Evolutionary conservation across 2,113 vertebrate species (phyloP).

Genomic region (Lycaon pictus): DNA sequence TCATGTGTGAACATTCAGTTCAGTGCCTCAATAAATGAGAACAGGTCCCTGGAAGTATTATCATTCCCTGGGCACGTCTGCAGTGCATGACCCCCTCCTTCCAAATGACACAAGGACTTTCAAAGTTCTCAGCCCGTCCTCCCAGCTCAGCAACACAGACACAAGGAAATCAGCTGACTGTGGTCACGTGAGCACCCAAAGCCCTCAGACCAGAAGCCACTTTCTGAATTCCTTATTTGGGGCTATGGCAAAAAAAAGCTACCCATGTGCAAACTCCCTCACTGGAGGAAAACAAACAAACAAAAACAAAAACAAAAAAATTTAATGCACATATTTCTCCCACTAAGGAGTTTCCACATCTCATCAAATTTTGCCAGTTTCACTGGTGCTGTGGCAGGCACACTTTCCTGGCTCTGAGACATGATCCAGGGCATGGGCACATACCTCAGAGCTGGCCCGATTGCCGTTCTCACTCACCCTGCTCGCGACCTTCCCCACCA

Average conservation of each 20-base stretch:
- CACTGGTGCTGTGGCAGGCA: not conserved
- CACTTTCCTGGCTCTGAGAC: not conserved
- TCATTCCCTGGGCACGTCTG: not conserved
- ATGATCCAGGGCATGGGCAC: not conserved
- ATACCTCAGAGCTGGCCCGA: not conserved
- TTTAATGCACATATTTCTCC: not conserved
- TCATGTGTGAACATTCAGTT: not conserved
- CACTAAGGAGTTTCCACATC: not conserved
- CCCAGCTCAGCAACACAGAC: not conserved
- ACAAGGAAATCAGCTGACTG: not conserved
- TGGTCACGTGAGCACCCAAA: not conserved
- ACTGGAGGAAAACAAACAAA: not conserved
- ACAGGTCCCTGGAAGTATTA: not conserved
- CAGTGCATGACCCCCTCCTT: not conserved
- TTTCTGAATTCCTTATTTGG: constrained; percentile 7
- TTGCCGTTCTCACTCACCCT: fast-evolving
- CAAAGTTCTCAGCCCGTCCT: not conserved
- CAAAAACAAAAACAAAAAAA: not conserved
- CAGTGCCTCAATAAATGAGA: not conserved
- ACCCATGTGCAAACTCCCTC: not conserved
- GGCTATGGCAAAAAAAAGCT: not conserved
- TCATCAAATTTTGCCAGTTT: not conserved
- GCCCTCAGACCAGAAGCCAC: not conserved
- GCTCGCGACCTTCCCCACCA: not conserved
- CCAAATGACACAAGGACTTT: not conserved